Percentiles rank a stretch among this genome's conserved stretches.
phyloP scores from a whole-genome alignment of 2,888 invertebrate species.

The Acronicta psi region DNA sequence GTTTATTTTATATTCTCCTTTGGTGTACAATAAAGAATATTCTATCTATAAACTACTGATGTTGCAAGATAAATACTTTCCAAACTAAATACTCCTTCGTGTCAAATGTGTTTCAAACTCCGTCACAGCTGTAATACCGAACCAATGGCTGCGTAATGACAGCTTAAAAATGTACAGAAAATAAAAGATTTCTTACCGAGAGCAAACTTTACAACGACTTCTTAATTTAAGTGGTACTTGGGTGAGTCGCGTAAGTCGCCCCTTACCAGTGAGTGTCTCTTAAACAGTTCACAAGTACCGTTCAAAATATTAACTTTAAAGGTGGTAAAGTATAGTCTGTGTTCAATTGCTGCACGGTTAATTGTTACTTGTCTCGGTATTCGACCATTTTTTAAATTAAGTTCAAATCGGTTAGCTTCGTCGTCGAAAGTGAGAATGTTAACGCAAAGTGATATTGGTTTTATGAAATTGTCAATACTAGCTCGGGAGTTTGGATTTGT shows the following conservation, averaged over 20 bases:
- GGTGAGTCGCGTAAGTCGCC: slow-evolving; percentile 54
- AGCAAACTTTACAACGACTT: slow-evolving; percentile 60
- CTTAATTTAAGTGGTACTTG: slow-evolving; percentile 67
- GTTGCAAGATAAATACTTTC: no score
- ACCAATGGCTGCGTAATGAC: slow-evolving; percentile 14
- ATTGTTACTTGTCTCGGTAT: slow-evolving; percentile 31
- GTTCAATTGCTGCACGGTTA: slow-evolving; percentile 15
- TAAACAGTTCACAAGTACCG: slow-evolving; percentile 55
- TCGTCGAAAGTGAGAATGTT: no score
- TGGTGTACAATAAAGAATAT: no score
- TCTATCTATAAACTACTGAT: no score
- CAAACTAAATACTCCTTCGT: background rate
- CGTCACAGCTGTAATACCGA: slow-evolving; percentile 4
- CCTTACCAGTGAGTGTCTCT: slow-evolving; percentile 56
- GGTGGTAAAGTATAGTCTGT: slow-evolving; percentile 27
- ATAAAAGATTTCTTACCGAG: slow-evolving; percentile 55
- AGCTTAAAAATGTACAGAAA: slow-evolving; percentile 37
- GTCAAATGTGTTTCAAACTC: background rate
- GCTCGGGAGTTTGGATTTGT: no score
- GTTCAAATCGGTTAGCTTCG: no score
- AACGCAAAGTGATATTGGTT: no score
- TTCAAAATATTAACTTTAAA: slow-evolving; percentile 60
- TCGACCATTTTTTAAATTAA: no score
- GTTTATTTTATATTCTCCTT: no score
- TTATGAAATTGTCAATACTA: no score